Conservation (phyloP, 2,888 invertebrate genomes). For the Platerodrilus igneus region DNA sequence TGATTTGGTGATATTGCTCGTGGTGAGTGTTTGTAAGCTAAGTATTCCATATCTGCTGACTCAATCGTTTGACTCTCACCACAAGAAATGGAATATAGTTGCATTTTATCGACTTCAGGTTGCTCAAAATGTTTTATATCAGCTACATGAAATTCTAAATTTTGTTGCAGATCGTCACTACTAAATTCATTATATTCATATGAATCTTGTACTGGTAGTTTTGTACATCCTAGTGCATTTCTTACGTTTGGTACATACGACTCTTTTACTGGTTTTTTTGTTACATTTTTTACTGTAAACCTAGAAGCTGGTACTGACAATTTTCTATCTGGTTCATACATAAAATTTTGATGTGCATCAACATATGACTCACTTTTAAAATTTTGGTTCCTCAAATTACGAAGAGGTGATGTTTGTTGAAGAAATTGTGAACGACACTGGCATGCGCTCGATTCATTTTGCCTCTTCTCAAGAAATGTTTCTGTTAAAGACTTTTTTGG, state of each 20-base stretch:
- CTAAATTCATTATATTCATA: no score
- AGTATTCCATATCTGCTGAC: no score
- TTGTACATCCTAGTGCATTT: no score
- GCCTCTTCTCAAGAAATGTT: constrained; percentile 32
- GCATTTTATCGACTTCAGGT: no score
- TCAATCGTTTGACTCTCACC: no score
- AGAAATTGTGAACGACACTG: constrained; percentile 15
- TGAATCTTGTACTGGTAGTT: no score
- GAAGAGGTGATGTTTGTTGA: constrained; percentile 25
- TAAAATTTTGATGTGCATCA: constrained; percentile 14
- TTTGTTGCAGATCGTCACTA: no score
- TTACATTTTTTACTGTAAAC: constrained; percentile 22
- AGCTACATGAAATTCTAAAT: no score
- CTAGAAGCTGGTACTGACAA: constrained; percentile 15
- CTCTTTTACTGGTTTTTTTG: constrained; percentile 1
- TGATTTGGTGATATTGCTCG: constrained; percentile 1
- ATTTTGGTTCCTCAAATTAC: constrained; percentile 15
- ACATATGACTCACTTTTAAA: constrained; percentile 25
- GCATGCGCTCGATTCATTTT: constrained; percentile 13
- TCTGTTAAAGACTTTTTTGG: constrained; percentile 33
- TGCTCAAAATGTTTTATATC: no score
- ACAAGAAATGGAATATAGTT: no score
- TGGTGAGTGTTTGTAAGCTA: no score
- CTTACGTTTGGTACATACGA: no score
- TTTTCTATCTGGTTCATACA: neutral